Conservation (phyloP, 2,797 vertebrate genomes). For the Scleropages formosus region DNA sequence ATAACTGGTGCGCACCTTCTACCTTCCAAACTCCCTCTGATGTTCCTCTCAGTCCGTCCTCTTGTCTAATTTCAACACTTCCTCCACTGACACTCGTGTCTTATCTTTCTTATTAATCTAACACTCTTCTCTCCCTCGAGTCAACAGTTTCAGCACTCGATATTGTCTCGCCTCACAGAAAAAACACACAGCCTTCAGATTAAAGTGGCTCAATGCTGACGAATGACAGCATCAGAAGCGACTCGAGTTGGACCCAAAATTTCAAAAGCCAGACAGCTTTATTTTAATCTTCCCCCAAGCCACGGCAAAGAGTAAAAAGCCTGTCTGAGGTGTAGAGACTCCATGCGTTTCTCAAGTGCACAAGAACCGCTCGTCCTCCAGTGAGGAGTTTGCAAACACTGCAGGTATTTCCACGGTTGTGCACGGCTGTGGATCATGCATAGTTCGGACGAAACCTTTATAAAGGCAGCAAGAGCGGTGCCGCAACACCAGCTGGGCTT, state of each 20-base stretch:
- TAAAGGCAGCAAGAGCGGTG: no score
- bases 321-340: conserved; percentile 1
- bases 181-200: conserved; percentile 31
- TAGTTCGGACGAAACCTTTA: no score
- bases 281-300: conserved; percentile 22
- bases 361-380: no score
- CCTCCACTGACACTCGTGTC: conserved; percentile 41
- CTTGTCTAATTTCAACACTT: conserved; percentile 47
- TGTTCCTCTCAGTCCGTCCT: not conserved
- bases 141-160: conserved; percentile 58
- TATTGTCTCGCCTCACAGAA: conserved; percentile 50
- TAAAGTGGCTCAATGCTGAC: conserved; percentile 50
- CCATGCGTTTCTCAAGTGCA: not conserved
- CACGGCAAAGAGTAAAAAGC: conserved; percentile 1
- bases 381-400: no score
- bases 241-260: conserved; percentile 36
- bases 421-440: no score
- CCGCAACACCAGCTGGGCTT: no score
- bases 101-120: conserved; percentile 56
- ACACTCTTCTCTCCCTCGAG: conserved; percentile 58
- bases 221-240: conserved; percentile 38
- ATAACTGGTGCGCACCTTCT: conserved; percentile 10
- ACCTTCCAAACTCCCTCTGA: not conserved
- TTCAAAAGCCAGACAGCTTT: conserved; percentile 32
- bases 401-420: no score